Evolutionary conservation across 1,140 invertebrate genomes (phyloP).

Genomic region (Drusus annulatus): DNA sequence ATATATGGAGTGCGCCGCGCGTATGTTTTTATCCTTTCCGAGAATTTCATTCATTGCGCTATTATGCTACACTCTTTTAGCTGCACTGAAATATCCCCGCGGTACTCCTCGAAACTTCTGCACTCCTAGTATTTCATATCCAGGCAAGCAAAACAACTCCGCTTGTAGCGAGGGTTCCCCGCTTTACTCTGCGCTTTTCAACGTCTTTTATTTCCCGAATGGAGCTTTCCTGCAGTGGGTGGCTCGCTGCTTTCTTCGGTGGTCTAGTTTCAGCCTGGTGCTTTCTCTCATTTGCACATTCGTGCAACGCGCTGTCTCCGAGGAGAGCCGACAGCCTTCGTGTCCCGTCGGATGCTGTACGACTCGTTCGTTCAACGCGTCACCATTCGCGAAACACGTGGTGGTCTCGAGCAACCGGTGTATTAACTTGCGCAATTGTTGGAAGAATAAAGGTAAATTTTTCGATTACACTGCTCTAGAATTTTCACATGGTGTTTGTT

Average conservation of each 20-base stretch:
- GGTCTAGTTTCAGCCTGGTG: background rate
- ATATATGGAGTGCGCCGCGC: background rate
- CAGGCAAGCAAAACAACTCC: background rate
- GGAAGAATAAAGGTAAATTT: no score
- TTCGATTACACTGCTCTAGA: no score
- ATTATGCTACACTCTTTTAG: background rate
- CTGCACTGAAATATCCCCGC: background rate
- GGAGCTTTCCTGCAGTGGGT: background rate
- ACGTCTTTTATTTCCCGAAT: background rate
- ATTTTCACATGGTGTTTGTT: no score
- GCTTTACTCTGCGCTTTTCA: background rate
- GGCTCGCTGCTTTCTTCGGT: background rate
- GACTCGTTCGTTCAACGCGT: background rate
- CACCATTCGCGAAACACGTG: background rate
- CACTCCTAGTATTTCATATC: background rate
- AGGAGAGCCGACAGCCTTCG: background rate
- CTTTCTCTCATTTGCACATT: conserved; percentile 7
- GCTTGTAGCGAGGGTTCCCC: background rate
- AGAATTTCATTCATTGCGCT: conserved; percentile 14
- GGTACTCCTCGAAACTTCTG: background rate
- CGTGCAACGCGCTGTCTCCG: background rate
- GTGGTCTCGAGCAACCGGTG: background rate
- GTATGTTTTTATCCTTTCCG: background rate
- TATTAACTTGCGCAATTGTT: no score
- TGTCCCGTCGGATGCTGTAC: background rate